Evolutionary conservation across 2,888 invertebrate genomes (phyloP), one percentile per base, ranked within the genome.

Genomic region (Eupeodes latifasciatus): DNA sequence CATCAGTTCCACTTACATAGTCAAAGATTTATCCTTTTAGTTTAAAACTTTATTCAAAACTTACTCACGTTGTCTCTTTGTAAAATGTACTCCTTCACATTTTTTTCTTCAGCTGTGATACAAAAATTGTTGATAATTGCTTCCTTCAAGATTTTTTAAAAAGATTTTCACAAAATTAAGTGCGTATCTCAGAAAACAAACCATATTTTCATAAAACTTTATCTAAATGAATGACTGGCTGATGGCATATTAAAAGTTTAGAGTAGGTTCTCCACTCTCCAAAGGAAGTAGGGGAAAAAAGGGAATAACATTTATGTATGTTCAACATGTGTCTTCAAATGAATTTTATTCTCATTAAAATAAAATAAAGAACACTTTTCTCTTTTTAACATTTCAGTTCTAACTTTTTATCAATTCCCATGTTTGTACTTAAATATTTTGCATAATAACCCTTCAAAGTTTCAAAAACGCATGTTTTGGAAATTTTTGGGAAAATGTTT

Each of bases 401-500:
- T 2, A 66, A 49, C 49, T 66, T 49, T 47, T 49, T 47, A 27
- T 27, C 47, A 66, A 66, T 66, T 14, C 1, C 27, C 19, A 62
- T 27, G 40, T 9, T 7, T 40, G 9, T 12, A 12, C 44, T 27
- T 7, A 64, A 27, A 64, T 2, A 64, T 14, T 14, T 66, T 49
- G 7, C 49, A 27, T 4, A 27, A 34, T 14, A 27, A 27, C 27
- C 9, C 47, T 27, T 47, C 47, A 66, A 66, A 66, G 49, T 64
- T 64, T 16, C 27, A 66, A 27, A 49, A 66, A 66, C 44, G 47
- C 14, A 49, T 66, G 47, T 66, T 66, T 66, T 40, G 40, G 27
- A n/a, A 27, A 49, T 27, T 49, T 66, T 66, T 66, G 47, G 27
- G 27, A 49, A 66, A 66, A 66, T 66, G 66, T 66, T 66, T 49